Base-by-base conservation (phyloP, 1,140 invertebrate genomes). In the Chironomus tepperi region DNA sequence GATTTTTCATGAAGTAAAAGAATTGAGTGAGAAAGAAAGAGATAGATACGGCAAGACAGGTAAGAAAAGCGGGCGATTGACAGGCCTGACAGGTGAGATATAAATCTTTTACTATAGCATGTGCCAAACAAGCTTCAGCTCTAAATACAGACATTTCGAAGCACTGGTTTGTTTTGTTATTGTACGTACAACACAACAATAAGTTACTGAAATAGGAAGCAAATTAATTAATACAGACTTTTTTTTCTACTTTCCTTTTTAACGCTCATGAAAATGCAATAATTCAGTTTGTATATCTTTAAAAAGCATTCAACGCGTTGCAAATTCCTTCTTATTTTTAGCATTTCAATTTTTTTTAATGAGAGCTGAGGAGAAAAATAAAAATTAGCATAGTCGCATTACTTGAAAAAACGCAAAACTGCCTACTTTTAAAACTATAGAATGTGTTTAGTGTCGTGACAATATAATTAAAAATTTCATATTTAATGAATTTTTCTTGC, bases 221-320 rank as follows among this genome's bases (percentile, higher is more conserved):
- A 57, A 57, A 57, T 57, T 57, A 57, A 57, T 57, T 57, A 57
- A 57, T 57, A 57, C 47, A 57, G 47, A 57, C n/a, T 57, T n/a
- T 57, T n/a, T n/a, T 57, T n/a, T 12, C 47, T 57, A 57, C 47
- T 57, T 57, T 57, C 47, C 47, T 57, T 57, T 57, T 57, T 57
- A 57, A 57, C 47, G 47, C 47, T 57, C 47, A 57, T 57, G 47
- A 57, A 57, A 57, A 57, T 57, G 47, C 47, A 57, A 57, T 57
- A 57, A 57, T 57, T 57, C 47, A 57, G 12, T 57, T 57, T 34
- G 24, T 34, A 34, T 34, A 34, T 34, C 24, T 34, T 34, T 2
- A 34, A 34, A 34, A 34, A 34, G 24, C 24, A 34, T 34, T 34
- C 24, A 34, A 34, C 24, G 24, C 24, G 24, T 34, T 34, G 5